Percentiles rank a stretch among this genome's conserved stretches.
Conservation (phyloP, 2,888 invertebrate genomes). For the Halictus ligatus region DNA sequence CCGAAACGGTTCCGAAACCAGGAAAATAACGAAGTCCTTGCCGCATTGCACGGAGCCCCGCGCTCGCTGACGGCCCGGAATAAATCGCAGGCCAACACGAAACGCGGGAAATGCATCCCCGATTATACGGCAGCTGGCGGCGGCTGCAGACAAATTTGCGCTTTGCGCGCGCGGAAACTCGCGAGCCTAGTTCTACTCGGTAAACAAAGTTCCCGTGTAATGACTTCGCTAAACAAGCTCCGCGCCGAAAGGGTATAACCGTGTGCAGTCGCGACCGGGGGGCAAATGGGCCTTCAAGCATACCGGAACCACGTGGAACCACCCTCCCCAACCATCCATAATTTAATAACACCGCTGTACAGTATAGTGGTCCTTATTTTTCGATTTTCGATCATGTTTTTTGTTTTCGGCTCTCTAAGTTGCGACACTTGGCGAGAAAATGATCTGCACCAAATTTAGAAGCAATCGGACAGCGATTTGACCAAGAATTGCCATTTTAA, state of each 20-base stretch:
- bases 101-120: constrained; percentile 41
- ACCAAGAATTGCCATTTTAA: too few relatives aligned
- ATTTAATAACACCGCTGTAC: neutral
- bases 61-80: constrained; percentile 20
- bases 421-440: too few relatives aligned
- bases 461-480: too few relatives aligned
- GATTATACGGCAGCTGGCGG: constrained; percentile 32
- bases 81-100: constrained; percentile 40
- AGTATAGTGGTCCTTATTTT: neutral
- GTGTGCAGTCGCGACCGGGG: neutral
- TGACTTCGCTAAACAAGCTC: constrained; percentile 49
- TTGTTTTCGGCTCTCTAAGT: too few relatives aligned
- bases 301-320: neutral
- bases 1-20: neutral
- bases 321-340: neutral
- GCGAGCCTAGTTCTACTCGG: constrained; percentile 17
- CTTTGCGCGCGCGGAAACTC: constrained; percentile 19
- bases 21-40: constrained; percentile 14
- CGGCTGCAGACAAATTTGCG: constrained; percentile 32
- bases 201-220: constrained; percentile 56
- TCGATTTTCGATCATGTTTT: too few relatives aligned
- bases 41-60: neutral
- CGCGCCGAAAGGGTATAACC: constrained; percentile 32
- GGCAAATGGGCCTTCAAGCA: neutral
- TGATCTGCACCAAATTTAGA: too few relatives aligned